Conservation (phyloP, 2,113 vertebrate species). For the Willisornis vidua region DNA sequence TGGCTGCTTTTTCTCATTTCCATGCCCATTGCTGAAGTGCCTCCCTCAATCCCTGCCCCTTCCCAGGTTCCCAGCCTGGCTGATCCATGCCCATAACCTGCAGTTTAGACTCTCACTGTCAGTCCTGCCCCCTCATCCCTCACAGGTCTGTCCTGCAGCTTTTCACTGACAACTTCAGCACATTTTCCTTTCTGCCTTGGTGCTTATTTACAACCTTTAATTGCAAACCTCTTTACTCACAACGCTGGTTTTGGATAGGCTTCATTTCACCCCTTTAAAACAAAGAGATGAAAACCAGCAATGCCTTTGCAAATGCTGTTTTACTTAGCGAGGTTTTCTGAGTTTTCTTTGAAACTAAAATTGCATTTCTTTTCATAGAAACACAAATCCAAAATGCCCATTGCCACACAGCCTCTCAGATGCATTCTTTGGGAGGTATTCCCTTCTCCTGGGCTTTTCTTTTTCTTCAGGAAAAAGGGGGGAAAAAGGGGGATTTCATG, state of each 20-base stretch:
- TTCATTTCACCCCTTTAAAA: background rate
- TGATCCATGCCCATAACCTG: background rate
- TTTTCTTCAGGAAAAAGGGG: background rate
- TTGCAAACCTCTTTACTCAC: background rate
- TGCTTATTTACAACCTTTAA: background rate
- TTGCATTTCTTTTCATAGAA: background rate
- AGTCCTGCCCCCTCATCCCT: background rate
- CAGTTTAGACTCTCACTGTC: background rate
- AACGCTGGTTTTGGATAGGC: background rate
- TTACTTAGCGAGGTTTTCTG: background rate
- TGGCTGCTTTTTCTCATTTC: background rate
- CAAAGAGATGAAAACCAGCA: background rate
- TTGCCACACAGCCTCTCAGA: background rate
- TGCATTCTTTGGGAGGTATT: background rate
- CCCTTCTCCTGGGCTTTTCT: background rate
- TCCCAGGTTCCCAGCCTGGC: accelerated
- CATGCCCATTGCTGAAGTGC: background rate
- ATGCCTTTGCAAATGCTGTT: background rate
- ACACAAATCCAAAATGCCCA: background rate
- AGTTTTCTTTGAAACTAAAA: background rate
- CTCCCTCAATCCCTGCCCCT: background rate
- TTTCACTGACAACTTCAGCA: accelerated
- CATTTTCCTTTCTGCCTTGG: background rate
- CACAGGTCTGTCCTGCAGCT: background rate
- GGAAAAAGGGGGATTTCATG: background rate